A percentile compares a stretch with the other conserved stretches of the same genome.
These are phyloP conservation scores for Plestiodon gilberti DNA, from an alignment of 2,113 vertebrate species.

Conservation along the genomic window DNA sequence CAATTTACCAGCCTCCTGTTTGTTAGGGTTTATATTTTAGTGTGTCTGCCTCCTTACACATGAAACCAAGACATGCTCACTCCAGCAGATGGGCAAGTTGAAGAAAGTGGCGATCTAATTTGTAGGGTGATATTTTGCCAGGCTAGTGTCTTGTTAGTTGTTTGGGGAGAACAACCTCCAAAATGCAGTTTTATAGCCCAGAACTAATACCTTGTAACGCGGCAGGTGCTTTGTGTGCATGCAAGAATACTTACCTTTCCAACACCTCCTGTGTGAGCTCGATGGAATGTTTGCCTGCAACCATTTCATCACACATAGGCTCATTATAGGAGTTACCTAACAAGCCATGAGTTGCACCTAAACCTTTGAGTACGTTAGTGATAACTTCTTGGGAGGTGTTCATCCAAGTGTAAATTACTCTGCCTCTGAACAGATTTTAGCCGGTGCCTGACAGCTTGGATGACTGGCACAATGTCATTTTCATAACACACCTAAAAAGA, in stretches of 20 bases:
- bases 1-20: not conserved
- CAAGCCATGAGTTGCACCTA: constrained; percentile 55
- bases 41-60: constrained; percentile 5
- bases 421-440: constrained; percentile 76
- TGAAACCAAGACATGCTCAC: not conserved
- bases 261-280: constrained; percentile 37
- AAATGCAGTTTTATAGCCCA: constrained; percentile 34
- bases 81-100: not conserved
- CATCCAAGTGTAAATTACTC: constrained; percentile 79
- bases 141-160: not conserved
- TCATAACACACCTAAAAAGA: constrained; percentile 78
- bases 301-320: constrained; percentile 47
- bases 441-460: constrained; percentile 75
- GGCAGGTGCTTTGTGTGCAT: constrained; percentile 31
- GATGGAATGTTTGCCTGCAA: constrained; percentile 49
- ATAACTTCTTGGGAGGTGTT: constrained; percentile 75
- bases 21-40: not conserved
- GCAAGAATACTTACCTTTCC: not conserved
- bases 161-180: constrained; percentile 49
- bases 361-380: constrained; percentile 69
- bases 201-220: constrained; percentile 37
- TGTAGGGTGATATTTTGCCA: constrained; percentile 35
- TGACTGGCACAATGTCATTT: constrained; percentile 84
- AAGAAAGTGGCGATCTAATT: not conserved
- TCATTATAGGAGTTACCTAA: constrained; percentile 61